A percentile compares a stretch with the other conserved stretches of the same genome.
phyloP scores from a whole-genome alignment of 2,888 invertebrate genomes.

The Rotaria magnacalcarata region DNA sequence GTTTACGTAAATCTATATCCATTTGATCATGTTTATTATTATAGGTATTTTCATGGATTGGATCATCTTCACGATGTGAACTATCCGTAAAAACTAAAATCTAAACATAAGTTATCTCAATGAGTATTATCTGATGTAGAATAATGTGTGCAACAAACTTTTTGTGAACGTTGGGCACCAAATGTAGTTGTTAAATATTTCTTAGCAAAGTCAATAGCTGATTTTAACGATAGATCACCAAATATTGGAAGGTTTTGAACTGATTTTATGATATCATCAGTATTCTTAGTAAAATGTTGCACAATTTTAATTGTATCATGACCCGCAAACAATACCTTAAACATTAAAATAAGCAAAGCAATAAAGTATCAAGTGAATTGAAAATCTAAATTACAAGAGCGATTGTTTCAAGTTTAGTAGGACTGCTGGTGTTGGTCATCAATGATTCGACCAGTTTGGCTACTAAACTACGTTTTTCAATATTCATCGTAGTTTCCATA shows the following conservation, averaged over 20 bases:
- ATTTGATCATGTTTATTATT: neutral
- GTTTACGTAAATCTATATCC: neutral
- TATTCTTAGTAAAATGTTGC: slow-evolving; percentile 10
- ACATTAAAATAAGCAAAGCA: neutral
- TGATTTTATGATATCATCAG: neutral
- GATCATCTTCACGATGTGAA: neutral
- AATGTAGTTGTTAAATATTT: slow-evolving; percentile 23
- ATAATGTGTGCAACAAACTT: neutral
- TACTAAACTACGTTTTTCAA: slow-evolving; percentile 19
- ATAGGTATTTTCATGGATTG: neutral
- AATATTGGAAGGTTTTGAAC: neutral
- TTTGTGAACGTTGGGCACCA: neutral
- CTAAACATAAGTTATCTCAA: neutral
- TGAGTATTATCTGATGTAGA: too few species aligned
- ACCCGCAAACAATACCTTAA: neutral
- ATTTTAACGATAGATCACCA: slow-evolving; percentile 9
- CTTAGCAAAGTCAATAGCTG: neutral
- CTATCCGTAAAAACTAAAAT: neutral
- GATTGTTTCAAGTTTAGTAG: neutral
- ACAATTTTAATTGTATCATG: neutral
- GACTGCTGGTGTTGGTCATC: neutral
- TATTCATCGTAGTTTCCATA: neutral
- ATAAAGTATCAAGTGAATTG: neutral
- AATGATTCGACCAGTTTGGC: neutral
- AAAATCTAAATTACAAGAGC: neutral